Evolutionary conservation across 2,888 invertebrate species (phyloP), one percentile per base, ranked within the genome.

Genomic region (Tetrapedia diversipes): DNA sequence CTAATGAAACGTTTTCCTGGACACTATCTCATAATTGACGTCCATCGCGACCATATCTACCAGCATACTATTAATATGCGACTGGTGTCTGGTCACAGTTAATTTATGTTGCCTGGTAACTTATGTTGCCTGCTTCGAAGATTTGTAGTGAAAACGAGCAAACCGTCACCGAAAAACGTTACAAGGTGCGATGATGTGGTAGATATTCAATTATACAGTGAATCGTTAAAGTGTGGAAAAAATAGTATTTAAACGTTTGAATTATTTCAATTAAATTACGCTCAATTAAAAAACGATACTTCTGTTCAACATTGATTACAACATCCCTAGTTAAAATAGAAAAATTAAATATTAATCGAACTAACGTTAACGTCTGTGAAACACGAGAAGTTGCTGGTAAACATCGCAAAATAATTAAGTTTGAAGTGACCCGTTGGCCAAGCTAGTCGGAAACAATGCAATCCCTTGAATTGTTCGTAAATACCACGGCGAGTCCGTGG

Each of bases 391-490:
- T n/a, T n/a, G n/a, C n/a, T n/a, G n/a, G n/a, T n/a, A n/a, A n/a
- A n/a, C n/a, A n/a, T n/a, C n/a, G n/a, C n/a, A n/a, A n/a, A n/a
- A n/a, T n/a, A n/a, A n/a, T n/a, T n/a, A n/a, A n/a, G n/a, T n/a
- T n/a, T n/a, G n/a, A n/a, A n/a, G n/a, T n/a, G n/a, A n/a, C n/a
- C n/a, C n/a, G n/a, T n/a, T 37, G 10, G 4, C 37, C 1, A 1
- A 37, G 14, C 14, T 14, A 22, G 2, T 45, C 4, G 34, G 24
- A 77, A 71, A 75, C 60, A 68, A 89, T 89, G 89, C 87, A 86
- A 85, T 82, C 81, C 27, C 65, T 86, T 67, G 87, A 89, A 41
- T 73, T 84, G 34, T 82, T 82, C 19, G 78, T 71, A 63, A 75
- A 86, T 37, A 54, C 74, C 27, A 89, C 87, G 34, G 73, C 77